Percentiles rank a stretch among this genome's conserved stretches.
Evolutionary conservation across 2,888 invertebrate genomes (phyloP).

Genomic region (Epirrhoe alternata): DNA sequence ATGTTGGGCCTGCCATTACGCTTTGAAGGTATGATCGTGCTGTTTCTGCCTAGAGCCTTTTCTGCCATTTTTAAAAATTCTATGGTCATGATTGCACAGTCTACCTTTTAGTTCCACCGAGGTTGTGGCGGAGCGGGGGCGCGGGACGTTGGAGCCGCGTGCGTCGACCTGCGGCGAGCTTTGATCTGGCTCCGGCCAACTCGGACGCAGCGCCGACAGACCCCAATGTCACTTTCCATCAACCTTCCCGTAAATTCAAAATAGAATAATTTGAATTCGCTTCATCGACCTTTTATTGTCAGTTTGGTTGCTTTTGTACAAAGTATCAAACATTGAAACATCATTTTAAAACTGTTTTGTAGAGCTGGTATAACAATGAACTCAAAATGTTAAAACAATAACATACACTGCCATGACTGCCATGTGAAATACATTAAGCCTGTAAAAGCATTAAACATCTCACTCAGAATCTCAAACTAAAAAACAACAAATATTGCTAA

Average conservation of each 20-base stretch:
- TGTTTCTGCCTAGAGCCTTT: neutral
- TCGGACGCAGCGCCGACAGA: slow-evolving; percentile 41
- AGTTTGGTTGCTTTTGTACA: slow-evolving; percentile 17
- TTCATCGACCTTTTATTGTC: slow-evolving; percentile 25
- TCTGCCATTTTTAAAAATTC: slow-evolving; percentile 38
- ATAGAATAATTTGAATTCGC: slow-evolving; percentile 31
- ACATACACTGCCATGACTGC: neutral
- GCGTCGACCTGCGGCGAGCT: slow-evolving; percentile 79
- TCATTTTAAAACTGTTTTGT: neutral
- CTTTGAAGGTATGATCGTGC: no score
- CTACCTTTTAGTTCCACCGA: slow-evolving; percentile 32
- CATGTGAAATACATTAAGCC: slow-evolving; percentile 14
- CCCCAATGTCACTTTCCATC: slow-evolving; percentile 39
- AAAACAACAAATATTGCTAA: slow-evolving; percentile 26
- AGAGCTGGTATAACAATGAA: neutral
- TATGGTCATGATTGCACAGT: slow-evolving; percentile 28
- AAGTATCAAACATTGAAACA: neutral
- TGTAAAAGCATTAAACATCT: slow-evolving; percentile 11
- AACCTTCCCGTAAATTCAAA: slow-evolving; percentile 35
- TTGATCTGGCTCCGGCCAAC: slow-evolving; percentile 64
- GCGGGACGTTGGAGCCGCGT: slow-evolving; percentile 71
- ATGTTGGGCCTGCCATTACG: no score
- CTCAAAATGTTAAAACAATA: neutral
- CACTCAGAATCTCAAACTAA: slow-evolving; percentile 16
- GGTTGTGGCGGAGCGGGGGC: slow-evolving; percentile 50